These are phyloP conservation scores for Ormyrus nitidulus DNA, from an alignment of 2,888 invertebrate genomes.

Conservation along the genomic window DNA sequence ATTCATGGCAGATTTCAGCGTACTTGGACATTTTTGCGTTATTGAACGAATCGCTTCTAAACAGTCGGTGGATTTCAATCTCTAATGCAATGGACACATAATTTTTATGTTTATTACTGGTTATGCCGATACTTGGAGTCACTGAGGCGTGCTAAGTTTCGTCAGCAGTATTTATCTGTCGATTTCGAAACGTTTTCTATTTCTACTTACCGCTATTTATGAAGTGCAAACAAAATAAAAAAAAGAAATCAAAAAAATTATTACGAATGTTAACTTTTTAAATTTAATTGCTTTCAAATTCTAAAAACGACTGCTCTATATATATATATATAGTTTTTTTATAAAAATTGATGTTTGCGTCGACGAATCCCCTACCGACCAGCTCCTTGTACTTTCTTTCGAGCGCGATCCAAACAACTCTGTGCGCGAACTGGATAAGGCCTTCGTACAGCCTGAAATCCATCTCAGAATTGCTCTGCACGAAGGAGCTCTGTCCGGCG, in stretches of 20 bases:
- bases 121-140: neutral
- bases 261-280: neutral
- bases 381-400: slow-evolving; percentile 79
- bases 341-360: too few relatives aligned
- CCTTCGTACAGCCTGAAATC: slow-evolving; percentile 81
- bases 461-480: slow-evolving; percentile 79
- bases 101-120: neutral
- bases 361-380: slow-evolving; percentile 76
- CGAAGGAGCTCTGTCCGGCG: slow-evolving; percentile 72
- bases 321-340: too few relatives aligned
- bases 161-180: neutral
- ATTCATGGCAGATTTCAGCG: slow-evolving; percentile 62
- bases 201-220: too few relatives aligned
- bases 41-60: slow-evolving; percentile 80
- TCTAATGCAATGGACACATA: slow-evolving; percentile 72
- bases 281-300: too few relatives aligned
- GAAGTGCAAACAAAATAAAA: too few relatives aligned
- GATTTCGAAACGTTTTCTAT: neutral
- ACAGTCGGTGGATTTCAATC: slow-evolving; percentile 79
- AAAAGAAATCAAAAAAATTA: neutral
- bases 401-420: slow-evolving; percentile 82
- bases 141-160: too few relatives aligned
- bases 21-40: slow-evolving; percentile 75
- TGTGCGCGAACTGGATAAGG: slow-evolving; percentile 78
- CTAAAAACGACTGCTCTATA: too few relatives aligned